Conservation (phyloP, 2,113 vertebrate genomes). For the Thamnaconus septentrionalis region DNA sequence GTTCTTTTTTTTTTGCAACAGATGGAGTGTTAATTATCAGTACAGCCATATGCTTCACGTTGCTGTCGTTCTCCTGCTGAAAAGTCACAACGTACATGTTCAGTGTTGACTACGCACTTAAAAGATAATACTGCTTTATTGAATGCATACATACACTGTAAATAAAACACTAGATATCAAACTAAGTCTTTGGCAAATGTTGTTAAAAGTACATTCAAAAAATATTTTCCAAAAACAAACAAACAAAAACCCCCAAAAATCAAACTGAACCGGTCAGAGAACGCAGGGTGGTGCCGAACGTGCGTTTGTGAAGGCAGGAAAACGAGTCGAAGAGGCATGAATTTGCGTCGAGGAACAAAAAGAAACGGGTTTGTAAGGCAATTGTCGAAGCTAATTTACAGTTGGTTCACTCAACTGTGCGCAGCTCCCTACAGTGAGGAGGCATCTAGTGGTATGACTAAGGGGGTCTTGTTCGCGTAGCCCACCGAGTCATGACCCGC, state of each 20-base stretch:
- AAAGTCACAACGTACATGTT: conserved; percentile 82
- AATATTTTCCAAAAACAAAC: conserved; percentile 59
- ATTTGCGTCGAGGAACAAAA: conserved; percentile 54
- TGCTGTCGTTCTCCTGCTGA: conserved; percentile 79
- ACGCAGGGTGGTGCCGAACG: conserved; percentile 37
- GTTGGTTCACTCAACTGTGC: conserved; percentile 52
- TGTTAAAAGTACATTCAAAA: conserved; percentile 87
- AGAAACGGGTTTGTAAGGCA: conserved; percentile 67
- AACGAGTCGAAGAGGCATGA: conserved; percentile 74
- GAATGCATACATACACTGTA: conserved; percentile 87
- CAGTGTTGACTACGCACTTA: conserved; percentile 82
- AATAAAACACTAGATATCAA: conserved; percentile 92
- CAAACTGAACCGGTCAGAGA: conserved; percentile 65
- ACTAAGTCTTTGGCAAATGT: conserved; percentile 95
- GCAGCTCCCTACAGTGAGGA: conserved; percentile 63
- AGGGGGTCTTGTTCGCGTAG: conserved; percentile 36
- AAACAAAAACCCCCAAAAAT: conserved; percentile 43
- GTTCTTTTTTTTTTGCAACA: conserved; percentile 80
- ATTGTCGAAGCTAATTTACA: conserved; percentile 62
- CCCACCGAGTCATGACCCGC: background rate
- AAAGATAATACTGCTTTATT: conserved; percentile 93
- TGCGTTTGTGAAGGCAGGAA: conserved; percentile 77
- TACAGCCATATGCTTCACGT: conserved; percentile 79
- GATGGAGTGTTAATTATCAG: conserved; percentile 87
- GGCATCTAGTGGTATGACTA: conserved; percentile 68